A percentile compares a stretch with the other conserved stretches of the same genome.
These are phyloP conservation scores for Chrysomela aeneicollis DNA, from an alignment of 2,888 invertebrate genomes.

Conservation along the genomic window DNA sequence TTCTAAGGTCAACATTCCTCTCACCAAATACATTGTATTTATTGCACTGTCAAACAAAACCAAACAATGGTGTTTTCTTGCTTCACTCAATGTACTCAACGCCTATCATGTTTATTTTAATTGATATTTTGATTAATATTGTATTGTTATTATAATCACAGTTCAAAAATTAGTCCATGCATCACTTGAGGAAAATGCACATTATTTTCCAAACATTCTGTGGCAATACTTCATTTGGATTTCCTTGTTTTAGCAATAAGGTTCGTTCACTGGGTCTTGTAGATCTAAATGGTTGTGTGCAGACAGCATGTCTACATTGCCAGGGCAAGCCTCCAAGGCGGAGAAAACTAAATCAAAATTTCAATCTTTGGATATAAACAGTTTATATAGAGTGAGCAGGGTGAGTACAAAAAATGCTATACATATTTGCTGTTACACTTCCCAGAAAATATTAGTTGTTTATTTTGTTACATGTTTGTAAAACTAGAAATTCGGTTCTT, in stretches of 20 bases:
- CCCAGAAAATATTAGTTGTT: no score
- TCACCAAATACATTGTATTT: background rate
- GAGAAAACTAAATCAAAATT: constrained; percentile 94
- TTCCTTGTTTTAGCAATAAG: constrained; percentile 66
- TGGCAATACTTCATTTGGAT: constrained; percentile 7
- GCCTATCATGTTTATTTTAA: background rate
- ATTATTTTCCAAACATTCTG: background rate
- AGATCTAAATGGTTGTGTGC: constrained; percentile 91
- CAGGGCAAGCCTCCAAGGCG: constrained; percentile 85
- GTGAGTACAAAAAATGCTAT: constrained; percentile 70
- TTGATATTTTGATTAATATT: no score
- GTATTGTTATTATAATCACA: no score
- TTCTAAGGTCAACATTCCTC: background rate
- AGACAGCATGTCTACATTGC: constrained; percentile 97
- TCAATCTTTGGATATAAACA: constrained; percentile 98
- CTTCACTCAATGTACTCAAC: background rate
- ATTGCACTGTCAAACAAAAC: background rate
- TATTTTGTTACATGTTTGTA: no score
- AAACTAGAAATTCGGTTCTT: no score
- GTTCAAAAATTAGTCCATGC: background rate
- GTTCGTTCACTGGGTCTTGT: constrained; percentile 79
- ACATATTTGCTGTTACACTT: no score
- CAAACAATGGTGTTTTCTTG: background rate
- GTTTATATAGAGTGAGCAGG: constrained; percentile 88
- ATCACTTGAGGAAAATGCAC: background rate